Percentiles rank a stretch among this genome's conserved stretches.
phyloP scores from a whole-genome alignment of 23 tunicate genomes.

The Styela plicata region DNA sequence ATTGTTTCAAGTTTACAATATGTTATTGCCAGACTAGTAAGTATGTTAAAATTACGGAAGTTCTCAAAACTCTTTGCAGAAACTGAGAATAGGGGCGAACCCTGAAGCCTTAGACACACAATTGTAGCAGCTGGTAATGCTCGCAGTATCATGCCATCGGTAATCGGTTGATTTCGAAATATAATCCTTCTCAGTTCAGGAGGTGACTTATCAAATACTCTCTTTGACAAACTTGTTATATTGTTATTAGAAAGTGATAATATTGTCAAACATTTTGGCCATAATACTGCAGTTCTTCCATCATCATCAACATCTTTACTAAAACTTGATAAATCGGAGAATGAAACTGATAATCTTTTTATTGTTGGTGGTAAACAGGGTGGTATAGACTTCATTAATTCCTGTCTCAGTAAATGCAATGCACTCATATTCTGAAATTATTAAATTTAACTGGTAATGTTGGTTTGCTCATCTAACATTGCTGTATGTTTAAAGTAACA shows the following conservation, averaged over 20 bases:
- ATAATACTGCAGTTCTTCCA: not conserved
- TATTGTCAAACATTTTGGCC: conserved; percentile 10
- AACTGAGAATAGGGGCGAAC: not conserved
- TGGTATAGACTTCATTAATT: not conserved
- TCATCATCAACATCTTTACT: not conserved
- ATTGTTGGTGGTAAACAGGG: conserved; percentile 4
- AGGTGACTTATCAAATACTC: conserved; percentile 9
- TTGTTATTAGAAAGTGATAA: not conserved
- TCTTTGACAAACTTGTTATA: not conserved
- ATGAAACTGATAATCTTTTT: not conserved
- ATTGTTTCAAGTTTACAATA: not conserved
- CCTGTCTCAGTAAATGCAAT: not conserved
- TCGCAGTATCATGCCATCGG: not conserved
- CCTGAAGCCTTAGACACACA: not conserved
- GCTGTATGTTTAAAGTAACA: too few relatives aligned
- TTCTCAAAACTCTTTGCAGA: not conserved
- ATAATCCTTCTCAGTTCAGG: not conserved
- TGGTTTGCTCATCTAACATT: too few relatives aligned
- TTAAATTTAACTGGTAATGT: too few relatives aligned
- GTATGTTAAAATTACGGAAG: not conserved
- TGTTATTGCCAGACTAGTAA: not conserved
- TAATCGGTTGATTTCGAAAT: not conserved
- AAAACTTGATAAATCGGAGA: not conserved
- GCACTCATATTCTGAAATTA: not conserved
- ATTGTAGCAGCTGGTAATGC: not conserved